phyloP scores from a whole-genome alignment of 2,888 invertebrate species.

The Platycnemis pennipes region DNA sequence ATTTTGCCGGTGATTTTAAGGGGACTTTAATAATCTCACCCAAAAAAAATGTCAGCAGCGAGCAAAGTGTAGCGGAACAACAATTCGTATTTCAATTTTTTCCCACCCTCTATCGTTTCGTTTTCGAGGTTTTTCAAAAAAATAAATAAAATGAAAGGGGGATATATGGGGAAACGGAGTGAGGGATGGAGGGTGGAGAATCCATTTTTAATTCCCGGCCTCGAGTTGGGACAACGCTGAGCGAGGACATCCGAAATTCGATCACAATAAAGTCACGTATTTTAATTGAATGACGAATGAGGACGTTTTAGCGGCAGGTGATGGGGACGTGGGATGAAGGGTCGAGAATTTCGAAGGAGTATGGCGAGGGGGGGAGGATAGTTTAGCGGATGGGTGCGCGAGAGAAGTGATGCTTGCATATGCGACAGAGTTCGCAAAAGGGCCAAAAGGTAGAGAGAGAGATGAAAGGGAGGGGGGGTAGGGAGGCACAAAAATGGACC shows the following conservation, averaged over 20 bases:
- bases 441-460: background rate
- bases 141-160: background rate
- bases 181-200: background rate
- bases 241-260: constrained; percentile 30
- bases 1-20: constrained; percentile 52
- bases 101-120: background rate
- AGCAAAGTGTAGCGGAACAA: background rate
- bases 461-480: background rate
- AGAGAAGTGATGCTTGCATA: background rate
- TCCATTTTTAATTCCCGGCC: constrained; percentile 21
- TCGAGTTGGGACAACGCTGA: background rate
- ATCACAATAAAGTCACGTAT: constrained; percentile 66
- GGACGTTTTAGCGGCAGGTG: background rate
- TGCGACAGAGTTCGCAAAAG: background rate
- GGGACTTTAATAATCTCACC: constrained; percentile 54
- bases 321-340: background rate
- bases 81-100: constrained; percentile 49
- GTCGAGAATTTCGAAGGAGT: background rate
- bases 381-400: background rate
- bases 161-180: no score
- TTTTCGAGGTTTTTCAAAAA: background rate
- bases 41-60: constrained; percentile 1
- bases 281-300: constrained; percentile 59
- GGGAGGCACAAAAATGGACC: background rate
- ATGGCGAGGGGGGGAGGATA: background rate